A percentile compares a stretch with the other conserved stretches of the same genome.
Conservation (phyloP, 1,140 invertebrate species). For the Steinernema khuongi region DNA sequence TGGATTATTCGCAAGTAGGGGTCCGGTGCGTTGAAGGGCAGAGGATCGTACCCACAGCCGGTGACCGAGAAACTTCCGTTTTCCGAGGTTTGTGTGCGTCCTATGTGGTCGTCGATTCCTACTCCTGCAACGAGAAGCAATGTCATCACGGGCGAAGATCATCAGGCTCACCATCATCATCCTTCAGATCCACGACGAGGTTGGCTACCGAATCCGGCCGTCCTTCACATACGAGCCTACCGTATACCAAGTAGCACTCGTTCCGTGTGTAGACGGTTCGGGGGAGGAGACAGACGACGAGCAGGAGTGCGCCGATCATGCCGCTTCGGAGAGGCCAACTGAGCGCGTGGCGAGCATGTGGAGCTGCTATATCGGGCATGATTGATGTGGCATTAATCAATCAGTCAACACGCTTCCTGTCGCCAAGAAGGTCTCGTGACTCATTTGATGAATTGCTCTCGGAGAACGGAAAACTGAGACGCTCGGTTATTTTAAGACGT, state of each 20-base stretch:
- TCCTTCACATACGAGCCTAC: not conserved
- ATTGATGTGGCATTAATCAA: not conserved
- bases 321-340: not conserved
- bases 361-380: not conserved
- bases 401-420: not conserved
- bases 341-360: too few species aligned
- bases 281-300: not conserved
- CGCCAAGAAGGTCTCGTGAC: not conserved
- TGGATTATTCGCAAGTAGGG: not conserved
- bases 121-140: not conserved
- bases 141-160: not conserved
- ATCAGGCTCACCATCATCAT: not conserved
- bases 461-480: too few species aligned
- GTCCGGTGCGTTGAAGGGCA: not conserved
- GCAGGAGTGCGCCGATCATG: too few species aligned
- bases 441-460: not conserved
- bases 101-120: conserved; percentile 2
- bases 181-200: not conserved
- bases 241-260: not conserved
- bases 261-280: not conserved
- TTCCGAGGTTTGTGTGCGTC: not conserved
- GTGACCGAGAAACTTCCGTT: not conserved
- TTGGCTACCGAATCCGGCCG: not conserved
- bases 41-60: conserved; percentile 3
- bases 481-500: too few species aligned